Conservation (phyloP, 2,113 vertebrate genomes). For the Rhombomys opimus region DNA sequence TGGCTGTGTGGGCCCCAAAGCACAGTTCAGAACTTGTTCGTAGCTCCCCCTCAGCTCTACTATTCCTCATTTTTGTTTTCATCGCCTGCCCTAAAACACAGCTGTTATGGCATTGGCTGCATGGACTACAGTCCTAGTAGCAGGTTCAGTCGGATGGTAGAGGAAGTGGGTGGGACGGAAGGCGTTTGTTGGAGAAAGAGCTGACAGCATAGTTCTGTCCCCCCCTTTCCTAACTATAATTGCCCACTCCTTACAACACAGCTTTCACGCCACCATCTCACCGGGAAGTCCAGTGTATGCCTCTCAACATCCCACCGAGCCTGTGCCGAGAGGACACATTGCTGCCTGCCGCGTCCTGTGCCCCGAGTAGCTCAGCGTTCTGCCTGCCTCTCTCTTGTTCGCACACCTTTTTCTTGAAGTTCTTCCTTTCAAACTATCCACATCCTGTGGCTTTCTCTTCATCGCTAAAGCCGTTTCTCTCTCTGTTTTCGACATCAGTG, state of each 20-base stretch:
- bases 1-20: background rate
- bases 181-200: background rate
- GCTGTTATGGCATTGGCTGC: background rate
- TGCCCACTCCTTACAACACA: background rate
- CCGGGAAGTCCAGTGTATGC: background rate
- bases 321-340: background rate
- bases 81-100: background rate
- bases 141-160: background rate
- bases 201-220: background rate
- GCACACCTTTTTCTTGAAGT: background rate
- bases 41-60: too few species aligned
- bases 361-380: background rate
- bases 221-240: background rate
- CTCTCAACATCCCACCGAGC: background rate
- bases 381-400: background rate
- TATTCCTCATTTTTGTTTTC: background rate
- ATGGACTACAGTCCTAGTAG: background rate
- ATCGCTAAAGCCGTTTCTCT: background rate
- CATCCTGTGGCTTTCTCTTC: background rate
- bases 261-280: background rate
- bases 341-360: background rate
- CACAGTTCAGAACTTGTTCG: background rate
- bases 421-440: background rate
- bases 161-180: background rate
- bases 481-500: background rate